Base-by-base conservation (phyloP, 2,888 invertebrate species). In the Dendrolimus pini region DNA sequence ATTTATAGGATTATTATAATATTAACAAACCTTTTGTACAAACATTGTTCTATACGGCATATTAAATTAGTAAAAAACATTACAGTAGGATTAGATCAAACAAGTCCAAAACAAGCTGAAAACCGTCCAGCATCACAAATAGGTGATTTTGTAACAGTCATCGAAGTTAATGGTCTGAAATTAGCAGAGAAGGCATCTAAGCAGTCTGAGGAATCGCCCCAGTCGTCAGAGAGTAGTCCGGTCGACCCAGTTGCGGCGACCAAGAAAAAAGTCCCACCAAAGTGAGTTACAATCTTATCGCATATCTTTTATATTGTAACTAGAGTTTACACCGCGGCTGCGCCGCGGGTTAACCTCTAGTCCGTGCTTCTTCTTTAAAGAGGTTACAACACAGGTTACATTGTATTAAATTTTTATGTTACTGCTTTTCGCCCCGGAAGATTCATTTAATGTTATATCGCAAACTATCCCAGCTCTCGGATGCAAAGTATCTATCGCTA, bases 91-190 rank as follows among this genome's bases (percentile, higher is more conserved):
- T 70, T 78, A 82, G 89, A 87, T 70, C 72, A 82, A 79, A 74
- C 78, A 76, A 85, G 86, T 84, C 83, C 83, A 78, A 82, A 73
- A 61, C 80, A 79, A 80, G 71, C 76, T 69, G 87, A 87, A 81
- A 87, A 82, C 88, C 90, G 89, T 85, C 91, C 91, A 79, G 78
- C 83, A 61, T 91, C 91, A 75, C 90, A 91, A 85, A 78, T 83
- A 65, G 91, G 84, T 78, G 91, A 96, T 84, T 97, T 96, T 87
- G 94, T 97, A 66, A 97, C 96, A 62, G 96, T 97, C 66, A 97
- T 97, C 72, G 96, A 96, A 93, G 96, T 97, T 53, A 96, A 96
- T 83, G 96, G 96, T 80, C 89, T 94, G 72, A 94, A 94, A 77
- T 87, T 91, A 68, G 91, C 90, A 60, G 89, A 90, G 72, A 82